These are phyloP conservation scores for Eristalis intricaria DNA, from an alignment of 2,888 invertebrate species.

Conservation along the genomic window DNA sequence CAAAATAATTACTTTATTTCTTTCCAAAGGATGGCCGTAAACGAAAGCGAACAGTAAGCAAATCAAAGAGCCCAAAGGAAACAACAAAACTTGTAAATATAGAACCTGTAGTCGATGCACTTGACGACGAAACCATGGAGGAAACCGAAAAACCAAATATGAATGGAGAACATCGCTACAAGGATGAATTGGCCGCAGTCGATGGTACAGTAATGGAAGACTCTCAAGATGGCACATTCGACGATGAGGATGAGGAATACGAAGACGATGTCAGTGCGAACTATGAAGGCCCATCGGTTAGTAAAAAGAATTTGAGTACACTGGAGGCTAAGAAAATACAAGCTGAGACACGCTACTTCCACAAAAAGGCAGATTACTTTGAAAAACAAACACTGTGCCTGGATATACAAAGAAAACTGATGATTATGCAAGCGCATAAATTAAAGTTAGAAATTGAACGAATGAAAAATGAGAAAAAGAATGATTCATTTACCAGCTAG, in stretches of 20 bases:
- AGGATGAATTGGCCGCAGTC: not conserved
- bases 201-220: slow-evolving; percentile 44
- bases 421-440: slow-evolving; percentile 61
- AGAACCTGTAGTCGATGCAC: slow-evolving; percentile 31
- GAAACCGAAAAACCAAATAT: slow-evolving; percentile 20
- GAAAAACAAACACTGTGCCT: slow-evolving; percentile 51
- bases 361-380: slow-evolving; percentile 57
- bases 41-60: slow-evolving; percentile 30
- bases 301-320: slow-evolving; percentile 23
- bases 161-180: slow-evolving; percentile 43
- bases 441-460: slow-evolving; percentile 56
- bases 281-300: not conserved
- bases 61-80: slow-evolving; percentile 21
- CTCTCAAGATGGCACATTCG: slow-evolving; percentile 35
- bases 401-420: slow-evolving; percentile 52
- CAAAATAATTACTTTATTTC: not conserved
- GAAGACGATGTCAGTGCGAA: slow-evolving; percentile 36
- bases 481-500: slow-evolving; percentile 1
- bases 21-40: slow-evolving; percentile 27
- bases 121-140: slow-evolving; percentile 35
- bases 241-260: slow-evolving; percentile 29
- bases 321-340: slow-evolving; percentile 53
- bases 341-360: slow-evolving; percentile 55
- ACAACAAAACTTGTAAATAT: slow-evolving; percentile 49
- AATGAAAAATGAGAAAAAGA: slow-evolving; percentile 40